Conservation (phyloP, 1,140 invertebrate genomes). For the Drosophila novamexicana region DNA sequence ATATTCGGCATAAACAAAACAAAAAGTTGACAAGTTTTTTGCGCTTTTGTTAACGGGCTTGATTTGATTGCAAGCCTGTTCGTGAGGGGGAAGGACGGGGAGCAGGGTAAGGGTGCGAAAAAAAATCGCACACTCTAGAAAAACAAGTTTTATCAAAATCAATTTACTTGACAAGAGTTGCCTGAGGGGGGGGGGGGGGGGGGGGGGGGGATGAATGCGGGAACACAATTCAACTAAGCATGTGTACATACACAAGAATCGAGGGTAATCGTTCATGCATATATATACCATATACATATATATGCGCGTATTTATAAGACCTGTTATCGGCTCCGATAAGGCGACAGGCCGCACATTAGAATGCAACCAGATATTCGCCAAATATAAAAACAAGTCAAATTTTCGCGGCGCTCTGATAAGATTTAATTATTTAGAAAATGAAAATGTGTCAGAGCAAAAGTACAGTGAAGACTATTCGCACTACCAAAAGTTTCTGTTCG, state of each 20-base stretch:
- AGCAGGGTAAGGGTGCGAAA: constrained; percentile 1
- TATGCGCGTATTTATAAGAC: constrained; percentile 5
- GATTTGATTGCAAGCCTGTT: constrained; percentile 4
- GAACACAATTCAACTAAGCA: constrained; percentile 7
- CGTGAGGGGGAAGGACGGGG: too few species aligned
- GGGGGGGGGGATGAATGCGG: neutral
- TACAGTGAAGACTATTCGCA: neutral
- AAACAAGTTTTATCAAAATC: constrained; percentile 59
- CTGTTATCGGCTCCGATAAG: constrained; percentile 35
- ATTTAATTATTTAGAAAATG: constrained; percentile 29
- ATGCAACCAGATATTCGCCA: constrained; percentile 16
- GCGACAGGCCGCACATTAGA: constrained; percentile 15
- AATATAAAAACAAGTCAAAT: constrained; percentile 13
- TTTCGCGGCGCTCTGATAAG: constrained; percentile 17
- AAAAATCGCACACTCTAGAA: constrained; percentile 51
- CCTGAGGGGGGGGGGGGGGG: neutral
- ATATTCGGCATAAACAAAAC: constrained; percentile 25
- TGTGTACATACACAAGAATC: constrained; percentile 17
- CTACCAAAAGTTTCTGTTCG: too few species aligned
- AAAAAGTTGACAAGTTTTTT: constrained; percentile 38
- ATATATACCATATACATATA: constrained; percentile 10
- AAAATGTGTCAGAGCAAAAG: constrained; percentile 16
- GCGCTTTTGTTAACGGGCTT: constrained; percentile 11
- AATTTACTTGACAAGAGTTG: constrained; percentile 18
- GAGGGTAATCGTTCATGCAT: constrained; percentile 35